Evolutionary conservation across 2,113 vertebrate species (phyloP), one percentile per base, ranked within the genome.

Genomic region (Camelus bactrianus): DNA sequence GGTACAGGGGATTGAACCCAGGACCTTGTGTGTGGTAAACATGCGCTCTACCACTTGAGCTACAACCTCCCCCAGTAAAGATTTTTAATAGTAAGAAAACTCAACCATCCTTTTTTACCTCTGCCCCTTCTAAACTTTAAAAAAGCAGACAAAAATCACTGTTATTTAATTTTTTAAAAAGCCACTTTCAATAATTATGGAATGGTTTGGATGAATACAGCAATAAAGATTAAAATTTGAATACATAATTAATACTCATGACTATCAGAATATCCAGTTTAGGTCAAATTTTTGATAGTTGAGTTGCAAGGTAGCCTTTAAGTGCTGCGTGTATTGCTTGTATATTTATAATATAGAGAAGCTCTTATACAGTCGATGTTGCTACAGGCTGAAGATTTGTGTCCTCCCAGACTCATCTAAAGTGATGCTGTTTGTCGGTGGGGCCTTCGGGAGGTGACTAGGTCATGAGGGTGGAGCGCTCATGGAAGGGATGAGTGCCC

Each of bases 221-320:
- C 69, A 58, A 70, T 58, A 91, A 95, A 77, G 35, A 60, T 72
- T 84, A 60, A 67, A 56, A 69, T 32, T 76, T 56, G 52, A 94
- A 48, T 81, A 60, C 12, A 26, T 28, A n/a, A 65, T 65, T 32
- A 46, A 42, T 81, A 67, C 62, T 9, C 56, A 60, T 46, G 35
- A 62, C 35, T 28, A 65, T 76, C 38, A 60, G 73, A 83, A 30
- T 58, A 83, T 46, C 17, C 60, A 52, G 2, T 50, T 65, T 67
- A 42, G 58, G 67, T 87, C 38, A 76, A 35, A 17, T 86, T 64
- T 91, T 56, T 81, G 65, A 62, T 20, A 56, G 58, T 32, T 85
- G 69, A 58, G 20, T 28, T 54, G 8, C 38, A 42, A 42, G 38
- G 38, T 14, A 54, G 52, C 42, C 72, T 67, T 62, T 69, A 16